Base-by-base conservation (phyloP, 2,797 vertebrate species). In the Lepus townsendii region DNA sequence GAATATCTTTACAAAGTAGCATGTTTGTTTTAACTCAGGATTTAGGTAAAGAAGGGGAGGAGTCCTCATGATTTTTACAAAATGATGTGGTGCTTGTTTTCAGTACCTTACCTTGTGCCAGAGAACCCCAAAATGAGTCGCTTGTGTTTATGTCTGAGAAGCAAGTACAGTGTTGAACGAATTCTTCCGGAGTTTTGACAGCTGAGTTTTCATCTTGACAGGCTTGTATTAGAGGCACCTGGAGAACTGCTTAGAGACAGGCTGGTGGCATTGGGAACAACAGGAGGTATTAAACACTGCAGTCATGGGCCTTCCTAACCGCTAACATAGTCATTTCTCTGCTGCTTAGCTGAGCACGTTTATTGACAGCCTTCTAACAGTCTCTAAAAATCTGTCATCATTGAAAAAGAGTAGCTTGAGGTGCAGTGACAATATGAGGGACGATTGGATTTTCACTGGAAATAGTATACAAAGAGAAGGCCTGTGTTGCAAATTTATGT, bases 291-390 rank as follows among this genome's bases (percentile, higher is more conserved):
- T 92, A 93, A 88, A 79, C 72, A 42, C 66, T 94, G 54, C 84
- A 97, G 30, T 95, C 94, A 95, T 26, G 73, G 89, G 19, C 38
- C 73, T 80, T 72, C 66, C 76, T 94, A 88, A 95, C 93, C 90
- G 83, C 83, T 88, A 94, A 38, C 68, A 47, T 79, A 93, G 88
- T 97, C 96, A 93, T 50, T 95, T 95, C 85, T 92, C 38, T 83
- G 88, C 78, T 60, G 52, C 83, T 57, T 95, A 90, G 80, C 93
- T 92, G 83, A 96, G 80, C 42, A 14, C 24, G 24, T 52, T 94
- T 91, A 88, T 95, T 90, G 90, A 75, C 32, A 62, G 66, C 63
- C 75, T 96, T 93, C 26, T 86, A 38, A 62, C 52, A 78, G 82
- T 62, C 12, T 0, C 52, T 65, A 47, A 94, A 93, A 89, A 47